phyloP scores from a whole-genome alignment of 64 coral and sea anemone genomes.

The Actinia tenebrosa region DNA sequence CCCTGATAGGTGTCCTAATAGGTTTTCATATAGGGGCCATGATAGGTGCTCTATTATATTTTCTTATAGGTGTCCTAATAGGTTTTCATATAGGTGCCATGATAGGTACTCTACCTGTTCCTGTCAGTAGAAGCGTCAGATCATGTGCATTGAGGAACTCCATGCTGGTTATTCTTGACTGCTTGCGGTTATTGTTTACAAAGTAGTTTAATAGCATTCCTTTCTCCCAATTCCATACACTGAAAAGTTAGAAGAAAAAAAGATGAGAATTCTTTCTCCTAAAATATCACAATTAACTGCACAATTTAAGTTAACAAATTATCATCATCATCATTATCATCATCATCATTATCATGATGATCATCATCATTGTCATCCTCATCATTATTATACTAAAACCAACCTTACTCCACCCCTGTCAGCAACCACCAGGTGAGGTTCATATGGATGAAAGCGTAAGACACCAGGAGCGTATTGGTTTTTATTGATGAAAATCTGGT shows the following conservation, averaged over 20 bases:
- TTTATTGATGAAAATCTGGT: conserved; percentile 97
- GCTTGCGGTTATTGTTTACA: conserved; percentile 77
- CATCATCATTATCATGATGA: too few species aligned
- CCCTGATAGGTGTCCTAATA: too few species aligned
- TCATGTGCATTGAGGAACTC: conserved; percentile 91
- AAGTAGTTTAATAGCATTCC: conserved; percentile 78
- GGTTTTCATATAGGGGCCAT: too few species aligned
- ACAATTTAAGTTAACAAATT: too few species aligned
- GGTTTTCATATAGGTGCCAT: too few species aligned
- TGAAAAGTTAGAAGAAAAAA: background rate
- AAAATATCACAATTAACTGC: too few species aligned
- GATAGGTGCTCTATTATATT: too few species aligned
- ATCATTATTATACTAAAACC: background rate
- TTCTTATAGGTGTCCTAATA: too few species aligned
- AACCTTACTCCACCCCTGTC: conserved; percentile 96
- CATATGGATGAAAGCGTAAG: conserved; percentile 86
- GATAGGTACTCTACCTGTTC: conserved; percentile 60
- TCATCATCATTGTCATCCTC: too few species aligned
- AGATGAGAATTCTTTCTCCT: too few species aligned
- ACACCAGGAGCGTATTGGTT: conserved; percentile 66
- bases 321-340: too few species aligned
- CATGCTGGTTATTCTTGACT: conserved; percentile 88
- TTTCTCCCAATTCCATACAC: conserved; percentile 89
- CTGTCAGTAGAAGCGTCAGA: conserved; percentile 81
- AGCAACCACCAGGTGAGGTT: conserved; percentile 90